Conservation (phyloP, 92 coral and sea anemone species). For the Phenganax subtilis region DNA sequence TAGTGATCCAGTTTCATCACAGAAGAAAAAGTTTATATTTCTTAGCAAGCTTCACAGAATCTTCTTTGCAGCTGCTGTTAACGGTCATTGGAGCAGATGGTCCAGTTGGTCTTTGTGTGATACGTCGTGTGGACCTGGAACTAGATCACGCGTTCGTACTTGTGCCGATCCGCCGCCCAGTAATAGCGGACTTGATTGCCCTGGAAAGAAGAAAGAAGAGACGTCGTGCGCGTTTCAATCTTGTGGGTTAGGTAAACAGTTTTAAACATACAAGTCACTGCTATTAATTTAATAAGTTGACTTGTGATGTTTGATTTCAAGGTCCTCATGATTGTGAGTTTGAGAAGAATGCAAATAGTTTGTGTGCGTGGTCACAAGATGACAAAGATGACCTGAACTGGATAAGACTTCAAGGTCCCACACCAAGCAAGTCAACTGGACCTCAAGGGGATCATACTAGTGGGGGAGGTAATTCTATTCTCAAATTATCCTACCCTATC, state of each 20-base stretch:
- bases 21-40: no score
- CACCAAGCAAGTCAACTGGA: constrained; percentile 74
- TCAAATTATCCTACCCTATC: background rate
- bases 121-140: constrained; percentile 66
- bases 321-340: constrained; percentile 89
- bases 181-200: constrained; percentile 66
- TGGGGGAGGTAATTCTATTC: constrained; percentile 56
- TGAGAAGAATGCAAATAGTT: constrained; percentile 56
- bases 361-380: constrained; percentile 76
- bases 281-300: background rate
- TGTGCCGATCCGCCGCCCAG: constrained; percentile 78
- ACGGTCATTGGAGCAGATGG: constrained; percentile 96
- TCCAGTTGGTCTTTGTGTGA: constrained; percentile 81
- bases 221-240: constrained; percentile 53
- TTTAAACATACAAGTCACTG: background rate
- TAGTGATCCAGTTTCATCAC: no score
- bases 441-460: constrained; percentile 84
- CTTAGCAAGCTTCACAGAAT: no score
- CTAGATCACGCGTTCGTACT: constrained; percentile 56
- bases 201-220: constrained; percentile 52
- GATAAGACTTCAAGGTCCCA: constrained; percentile 59
- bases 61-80: constrained; percentile 53
- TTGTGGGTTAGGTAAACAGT: constrained; percentile 73
- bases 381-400: constrained; percentile 47
- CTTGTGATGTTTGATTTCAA: background rate